phyloP scores from a whole-genome alignment of 2,888 invertebrate genomes.

The Amphipoea lucens region DNA sequence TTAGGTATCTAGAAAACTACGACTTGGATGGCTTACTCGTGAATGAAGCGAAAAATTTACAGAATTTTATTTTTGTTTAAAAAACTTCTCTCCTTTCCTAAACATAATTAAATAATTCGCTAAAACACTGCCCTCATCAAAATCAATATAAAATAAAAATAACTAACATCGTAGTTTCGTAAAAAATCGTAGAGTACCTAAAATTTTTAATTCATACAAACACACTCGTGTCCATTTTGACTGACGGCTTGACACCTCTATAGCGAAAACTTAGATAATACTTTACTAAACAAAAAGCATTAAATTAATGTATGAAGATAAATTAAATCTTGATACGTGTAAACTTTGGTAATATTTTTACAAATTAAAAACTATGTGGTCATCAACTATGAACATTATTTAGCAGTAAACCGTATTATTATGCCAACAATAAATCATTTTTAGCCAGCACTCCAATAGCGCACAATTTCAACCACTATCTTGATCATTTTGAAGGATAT shows the following conservation, averaged over 20 bases:
- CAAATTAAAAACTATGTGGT: not conserved
- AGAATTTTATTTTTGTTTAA: not conserved
- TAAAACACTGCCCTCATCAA: not conserved
- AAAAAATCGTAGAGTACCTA: not conserved
- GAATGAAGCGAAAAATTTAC: too few species aligned
- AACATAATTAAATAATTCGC: slow-evolving; percentile 1
- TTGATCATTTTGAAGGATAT: too few species aligned
- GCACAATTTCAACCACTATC: too few species aligned
- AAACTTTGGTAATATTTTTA: not conserved
- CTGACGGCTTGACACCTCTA: slow-evolving; percentile 60
- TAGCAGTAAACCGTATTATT: not conserved
- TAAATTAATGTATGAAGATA: slow-evolving; percentile 6
- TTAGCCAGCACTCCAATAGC: not conserved
- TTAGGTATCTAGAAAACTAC: not conserved
- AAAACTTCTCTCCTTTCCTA: not conserved
- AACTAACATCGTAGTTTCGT: not conserved
- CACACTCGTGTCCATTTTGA: slow-evolving; percentile 19
- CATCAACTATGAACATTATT: not conserved
- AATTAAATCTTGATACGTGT: slow-evolving; percentile 30
- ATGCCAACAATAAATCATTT: not conserved
- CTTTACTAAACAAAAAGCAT: slow-evolving; percentile 48
- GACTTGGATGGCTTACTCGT: not conserved
- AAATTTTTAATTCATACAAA: not conserved
- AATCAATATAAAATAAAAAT: not conserved
- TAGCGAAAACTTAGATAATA: slow-evolving; percentile 42